These are phyloP conservation scores for Drosophila buzzatii DNA, from an alignment of 2,888 invertebrate species.

Conservation along the genomic window DNA sequence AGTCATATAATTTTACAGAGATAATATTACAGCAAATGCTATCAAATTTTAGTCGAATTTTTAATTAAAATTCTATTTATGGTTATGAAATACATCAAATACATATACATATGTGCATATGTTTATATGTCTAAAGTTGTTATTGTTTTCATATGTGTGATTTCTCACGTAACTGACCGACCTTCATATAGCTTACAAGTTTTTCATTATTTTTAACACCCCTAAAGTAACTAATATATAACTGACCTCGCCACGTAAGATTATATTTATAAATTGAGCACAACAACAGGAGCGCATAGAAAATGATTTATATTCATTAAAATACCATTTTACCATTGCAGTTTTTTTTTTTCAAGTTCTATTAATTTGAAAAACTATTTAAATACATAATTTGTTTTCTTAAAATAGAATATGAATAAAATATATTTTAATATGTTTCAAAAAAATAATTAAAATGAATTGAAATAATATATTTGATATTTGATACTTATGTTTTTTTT, in stretches of 20 bases:
- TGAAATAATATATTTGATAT: no score
- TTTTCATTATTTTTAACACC: conserved; percentile 1
- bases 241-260: conserved; percentile 13
- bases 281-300: neutral
- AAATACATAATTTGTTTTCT: no score
- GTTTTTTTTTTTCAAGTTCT: neutral
- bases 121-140: neutral
- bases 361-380: no score
- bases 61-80: neutral
- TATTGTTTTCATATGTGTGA: neutral
- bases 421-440: no score
- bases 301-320: neutral
- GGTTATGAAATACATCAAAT: neutral
- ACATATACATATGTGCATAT: neutral
- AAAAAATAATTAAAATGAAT: no score
- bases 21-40: neutral
- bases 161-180: conserved; percentile 5
- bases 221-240: conserved; percentile 1
- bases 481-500: no score
- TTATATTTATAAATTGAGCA: neutral
- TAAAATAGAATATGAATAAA: no score
- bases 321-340: neutral
- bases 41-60: neutral
- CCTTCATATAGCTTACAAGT: conserved; percentile 2
- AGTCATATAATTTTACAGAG: neutral